phyloP scores from a whole-genome alignment of 2,888 invertebrate genomes.

The Epinotia nisella region DNA sequence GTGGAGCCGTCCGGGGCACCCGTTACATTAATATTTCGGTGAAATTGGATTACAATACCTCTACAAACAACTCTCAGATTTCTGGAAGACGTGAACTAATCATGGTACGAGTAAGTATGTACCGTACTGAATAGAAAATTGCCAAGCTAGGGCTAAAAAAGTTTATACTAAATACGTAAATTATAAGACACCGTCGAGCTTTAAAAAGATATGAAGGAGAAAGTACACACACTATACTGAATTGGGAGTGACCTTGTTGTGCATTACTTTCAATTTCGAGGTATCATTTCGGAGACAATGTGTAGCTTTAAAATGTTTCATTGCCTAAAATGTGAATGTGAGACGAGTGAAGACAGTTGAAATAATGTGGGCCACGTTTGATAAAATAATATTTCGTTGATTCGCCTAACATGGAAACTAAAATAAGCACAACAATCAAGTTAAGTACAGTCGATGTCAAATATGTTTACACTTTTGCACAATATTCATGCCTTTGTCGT shows the following conservation, averaged over 20 bases:
- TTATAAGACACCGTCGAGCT: not conserved
- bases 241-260: constrained; percentile 40
- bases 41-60: too few relatives aligned
- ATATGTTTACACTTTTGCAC: too few relatives aligned
- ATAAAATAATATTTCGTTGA: not conserved
- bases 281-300: constrained; percentile 38
- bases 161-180: not conserved
- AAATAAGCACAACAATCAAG: not conserved
- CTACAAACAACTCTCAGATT: too few relatives aligned
- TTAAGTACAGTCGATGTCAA: not conserved
- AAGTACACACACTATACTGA: constrained; percentile 31
- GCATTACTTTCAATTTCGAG: constrained; percentile 43
- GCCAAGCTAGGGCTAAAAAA: not conserved
- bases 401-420: not conserved
- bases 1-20: too few relatives aligned
- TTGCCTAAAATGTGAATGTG: constrained; percentile 12
- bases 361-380: not conserved
- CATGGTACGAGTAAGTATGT: too few relatives aligned
- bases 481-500: too few relatives aligned
- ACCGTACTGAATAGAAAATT: not conserved
- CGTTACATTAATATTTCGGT: too few relatives aligned
- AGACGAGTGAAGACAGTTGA: not conserved
- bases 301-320: constrained; percentile 22
- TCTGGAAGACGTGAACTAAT: too few relatives aligned
- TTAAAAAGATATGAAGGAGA: constrained; percentile 30